Evolutionary conservation across 2,797 vertebrate species (phyloP).

Genomic region (Neosilurus hyrtlii): DNA sequence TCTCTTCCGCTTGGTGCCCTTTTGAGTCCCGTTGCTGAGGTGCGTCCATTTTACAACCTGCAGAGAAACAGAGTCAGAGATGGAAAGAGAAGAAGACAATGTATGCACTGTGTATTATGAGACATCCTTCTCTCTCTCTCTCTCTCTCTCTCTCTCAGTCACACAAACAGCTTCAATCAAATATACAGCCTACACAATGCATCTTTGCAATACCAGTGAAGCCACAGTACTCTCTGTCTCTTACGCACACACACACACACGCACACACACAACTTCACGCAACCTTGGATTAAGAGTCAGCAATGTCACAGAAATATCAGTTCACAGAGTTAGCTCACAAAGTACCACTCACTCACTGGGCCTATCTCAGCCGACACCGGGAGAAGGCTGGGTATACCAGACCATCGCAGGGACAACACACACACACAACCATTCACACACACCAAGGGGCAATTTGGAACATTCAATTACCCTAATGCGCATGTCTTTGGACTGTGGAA

Average conservation of each 20-base stretch:
- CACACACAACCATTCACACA: too few relatives aligned
- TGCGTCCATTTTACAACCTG: slow-evolving; percentile 92
- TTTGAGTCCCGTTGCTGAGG: slow-evolving; percentile 76
- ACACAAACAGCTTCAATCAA: neutral
- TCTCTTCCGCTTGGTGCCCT: slow-evolving; percentile 82
- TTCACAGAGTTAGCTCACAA: neutral
- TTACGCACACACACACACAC: neutral
- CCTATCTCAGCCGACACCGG: too few relatives aligned
- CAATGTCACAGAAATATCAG: neutral
- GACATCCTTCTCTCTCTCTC: neutral
- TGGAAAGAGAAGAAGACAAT: slow-evolving; percentile 9
- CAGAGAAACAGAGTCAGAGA: slow-evolving; percentile 35
- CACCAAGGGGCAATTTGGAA: too few relatives aligned
- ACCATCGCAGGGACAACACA: too few relatives aligned
- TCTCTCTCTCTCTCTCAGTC: too few relatives aligned
- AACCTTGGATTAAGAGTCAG: neutral
- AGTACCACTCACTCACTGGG: neutral
- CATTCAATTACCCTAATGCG: too few relatives aligned
- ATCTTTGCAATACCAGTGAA: slow-evolving; percentile 18
- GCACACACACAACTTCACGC: too few relatives aligned
- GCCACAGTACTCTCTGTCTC: neutral
- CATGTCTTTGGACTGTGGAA: too few relatives aligned
- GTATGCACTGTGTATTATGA: neutral
- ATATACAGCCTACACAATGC: slow-evolving; percentile 3
- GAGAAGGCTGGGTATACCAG: too few relatives aligned